Base-by-base conservation (phyloP, 2,113 vertebrate species). In the Epinephelus lanceolatus region DNA sequence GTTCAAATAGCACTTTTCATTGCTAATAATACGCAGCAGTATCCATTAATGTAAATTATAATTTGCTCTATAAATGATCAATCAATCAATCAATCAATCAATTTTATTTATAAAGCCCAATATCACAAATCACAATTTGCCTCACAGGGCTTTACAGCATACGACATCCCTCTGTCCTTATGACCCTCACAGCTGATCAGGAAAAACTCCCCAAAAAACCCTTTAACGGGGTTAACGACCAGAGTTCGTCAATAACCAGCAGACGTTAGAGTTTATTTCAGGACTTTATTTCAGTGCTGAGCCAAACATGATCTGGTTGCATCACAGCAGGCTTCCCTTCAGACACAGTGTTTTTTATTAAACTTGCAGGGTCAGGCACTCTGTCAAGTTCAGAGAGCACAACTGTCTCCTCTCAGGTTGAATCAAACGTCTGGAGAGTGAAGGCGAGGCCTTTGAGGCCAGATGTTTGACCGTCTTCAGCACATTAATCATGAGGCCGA, bases 351-450 rank as follows among this genome's bases (percentile, higher is more conserved):
- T 10, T 11, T 79, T 67, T 59, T 52, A 62, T 57, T 25, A 53
- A 47, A 52, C 10, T 18, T 49, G 40, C 40, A 45, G 40, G 23
- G 65, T 74, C 63, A 57, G 45, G 52, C 18, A 6, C 49, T 45
- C 42, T 51, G 62, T 42, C 45, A 21, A 56, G 47, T 56, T 30
- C 45, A 40, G 45, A 9, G 27, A 69, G 57, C 66, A 71, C 56
- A 51, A 68, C 49, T 25, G 56, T 65, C 57, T 83, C 56, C 72
- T 68, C 52, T 80, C 49, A 45, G 40, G 8, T 45, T 12, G 9
- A 45, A 45, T 45, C 42, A 45, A 45, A 45, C 9, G 42, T 45
- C 42, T 45, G 42, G 2, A 45, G 42, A 45, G 42, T 45, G 42
- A 45, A 45, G 42, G 2, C 42, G 42, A 45, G 42, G 42, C 42